Percentiles rank a stretch among this genome's conserved stretches.
Evolutionary conservation across 1,140 invertebrate species (phyloP).

Genomic region (Dermatophagoides farinae): DNA sequence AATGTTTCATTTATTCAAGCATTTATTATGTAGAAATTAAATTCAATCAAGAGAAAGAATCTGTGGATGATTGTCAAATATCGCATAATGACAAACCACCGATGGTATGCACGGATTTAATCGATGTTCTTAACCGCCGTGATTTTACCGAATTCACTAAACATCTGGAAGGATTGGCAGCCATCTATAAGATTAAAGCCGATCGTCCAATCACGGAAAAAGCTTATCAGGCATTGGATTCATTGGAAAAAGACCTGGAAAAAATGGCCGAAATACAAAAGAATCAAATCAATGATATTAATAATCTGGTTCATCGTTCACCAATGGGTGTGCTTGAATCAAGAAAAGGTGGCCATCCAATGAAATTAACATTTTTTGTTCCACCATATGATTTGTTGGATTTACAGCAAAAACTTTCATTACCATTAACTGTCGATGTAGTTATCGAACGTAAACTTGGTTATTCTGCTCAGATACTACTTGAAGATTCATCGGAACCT

Average conservation of each 20-base stretch:
- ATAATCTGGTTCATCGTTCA: conserved; percentile 67
- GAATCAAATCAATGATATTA: conserved; percentile 45
- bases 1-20: conserved; percentile 77
- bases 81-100: conserved; percentile 57
- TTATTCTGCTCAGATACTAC: conserved; percentile 63
- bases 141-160: conserved; percentile 81
- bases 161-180: conserved; percentile 68
- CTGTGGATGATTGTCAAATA: conserved; percentile 76
- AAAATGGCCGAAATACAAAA: conserved; percentile 55
- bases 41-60: conserved; percentile 47
- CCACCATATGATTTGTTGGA: conserved; percentile 80
- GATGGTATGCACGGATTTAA: conserved; percentile 46
- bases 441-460: conserved; percentile 49
- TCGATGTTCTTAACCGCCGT: conserved; percentile 30
- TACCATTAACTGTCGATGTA: conserved; percentile 47
- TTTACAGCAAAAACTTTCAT: conserved; percentile 43
- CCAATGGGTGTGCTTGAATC: conserved; percentile 47
- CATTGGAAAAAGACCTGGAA: conserved; percentile 72
- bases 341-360: conserved; percentile 46
- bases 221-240: conserved; percentile 71
- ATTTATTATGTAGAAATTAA: conserved; percentile 90
- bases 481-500: conserved; percentile 56
- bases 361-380: conserved; percentile 83
- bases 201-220: conserved; percentile 59
- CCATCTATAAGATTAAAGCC: conserved; percentile 79